Evolutionary conservation across 2,888 invertebrate genomes (phyloP).

Genomic region (Protula sp.): DNA sequence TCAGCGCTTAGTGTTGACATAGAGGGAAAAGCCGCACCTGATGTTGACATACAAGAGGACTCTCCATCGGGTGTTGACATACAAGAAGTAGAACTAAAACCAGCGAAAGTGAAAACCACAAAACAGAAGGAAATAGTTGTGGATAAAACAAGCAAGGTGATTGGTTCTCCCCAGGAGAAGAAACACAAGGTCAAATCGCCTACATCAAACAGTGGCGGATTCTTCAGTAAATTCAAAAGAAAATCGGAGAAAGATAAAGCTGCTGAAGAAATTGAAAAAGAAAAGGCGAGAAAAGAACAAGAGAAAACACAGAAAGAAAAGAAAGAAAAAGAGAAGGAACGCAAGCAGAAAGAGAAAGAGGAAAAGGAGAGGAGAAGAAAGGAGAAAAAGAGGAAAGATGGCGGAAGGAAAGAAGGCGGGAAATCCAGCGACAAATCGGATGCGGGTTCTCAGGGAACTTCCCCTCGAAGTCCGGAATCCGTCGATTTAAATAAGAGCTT

Average conservation of each 20-base stretch:
- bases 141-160: too few species aligned
- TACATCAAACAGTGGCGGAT: too few species aligned
- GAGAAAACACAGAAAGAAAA: background rate
- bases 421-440: background rate
- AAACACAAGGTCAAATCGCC: too few species aligned
- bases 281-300: constrained; percentile 1
- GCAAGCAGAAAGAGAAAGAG: background rate
- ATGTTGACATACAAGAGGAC: too few species aligned
- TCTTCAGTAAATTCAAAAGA: too few species aligned
- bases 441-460: background rate
- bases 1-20: too few species aligned
- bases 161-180: too few species aligned
- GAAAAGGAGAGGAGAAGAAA: background rate
- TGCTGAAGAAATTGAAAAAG: constrained; percentile 4
- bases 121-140: too few species aligned
- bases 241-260: background rate
- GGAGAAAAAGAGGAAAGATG: background rate
- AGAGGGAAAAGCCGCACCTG: too few species aligned
- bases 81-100: too few species aligned
- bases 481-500: background rate
- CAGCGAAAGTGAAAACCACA: too few species aligned
- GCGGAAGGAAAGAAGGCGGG: background rate
- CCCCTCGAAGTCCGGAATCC: background rate
- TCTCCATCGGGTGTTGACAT: too few species aligned
- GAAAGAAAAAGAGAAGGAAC: background rate